phyloP scores from a whole-genome alignment of 2,888 invertebrate species.

The Acleris sparsana region DNA sequence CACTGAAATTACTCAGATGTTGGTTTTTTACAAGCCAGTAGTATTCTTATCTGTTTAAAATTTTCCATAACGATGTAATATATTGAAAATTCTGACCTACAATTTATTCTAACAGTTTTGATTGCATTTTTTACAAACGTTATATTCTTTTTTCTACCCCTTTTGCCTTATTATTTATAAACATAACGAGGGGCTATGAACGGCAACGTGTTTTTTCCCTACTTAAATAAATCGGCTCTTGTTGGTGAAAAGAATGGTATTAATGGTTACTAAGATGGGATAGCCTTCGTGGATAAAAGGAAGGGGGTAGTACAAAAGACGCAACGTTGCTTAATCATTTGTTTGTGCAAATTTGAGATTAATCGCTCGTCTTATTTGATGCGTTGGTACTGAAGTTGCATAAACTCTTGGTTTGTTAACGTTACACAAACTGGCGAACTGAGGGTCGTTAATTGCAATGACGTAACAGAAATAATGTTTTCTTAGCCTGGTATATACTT shows the following conservation, averaged over 20 bases:
- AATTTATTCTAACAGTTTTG: neutral
- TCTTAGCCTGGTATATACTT: too few species aligned
- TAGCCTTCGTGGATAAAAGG: constrained; percentile 48
- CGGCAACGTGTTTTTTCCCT: constrained; percentile 60
- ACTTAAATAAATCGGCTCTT: constrained; percentile 73
- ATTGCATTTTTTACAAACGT: neutral
- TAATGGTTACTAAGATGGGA: constrained; percentile 48
- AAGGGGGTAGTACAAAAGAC: constrained; percentile 59
- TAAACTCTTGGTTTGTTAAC: constrained; percentile 2
- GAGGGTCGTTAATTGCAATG: too few species aligned
- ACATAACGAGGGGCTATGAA: constrained; percentile 53
- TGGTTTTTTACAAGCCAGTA: neutral
- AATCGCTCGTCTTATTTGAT: constrained; percentile 42
- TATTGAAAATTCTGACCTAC: too few species aligned
- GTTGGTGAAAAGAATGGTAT: constrained; percentile 65
- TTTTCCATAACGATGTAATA: neutral
- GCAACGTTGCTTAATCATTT: constrained; percentile 69
- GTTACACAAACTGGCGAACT: too few species aligned
- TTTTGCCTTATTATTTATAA: constrained; percentile 46
- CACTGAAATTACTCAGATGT: neutral
- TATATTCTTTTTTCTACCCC: constrained; percentile 25
- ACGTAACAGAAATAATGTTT: too few species aligned
- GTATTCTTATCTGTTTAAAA: neutral
- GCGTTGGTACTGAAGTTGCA: constrained; percentile 14
- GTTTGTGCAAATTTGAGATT: constrained; percentile 51